Evolutionary conservation across 2,888 invertebrate species (phyloP).

Genomic region (Dermolepida albohirtum): DNA sequence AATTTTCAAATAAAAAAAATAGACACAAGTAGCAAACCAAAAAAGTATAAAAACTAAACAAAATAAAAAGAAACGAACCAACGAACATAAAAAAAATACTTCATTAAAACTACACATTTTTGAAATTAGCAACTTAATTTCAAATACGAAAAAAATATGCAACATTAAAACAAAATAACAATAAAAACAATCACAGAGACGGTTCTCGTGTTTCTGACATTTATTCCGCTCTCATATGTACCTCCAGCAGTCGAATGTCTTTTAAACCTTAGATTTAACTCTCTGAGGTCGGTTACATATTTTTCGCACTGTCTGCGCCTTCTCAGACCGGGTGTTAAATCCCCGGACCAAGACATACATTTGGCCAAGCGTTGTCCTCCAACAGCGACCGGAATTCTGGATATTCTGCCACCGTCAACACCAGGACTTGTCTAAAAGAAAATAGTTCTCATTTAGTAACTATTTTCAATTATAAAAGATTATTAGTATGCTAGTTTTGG

Average conservation of each 20-base stretch:
- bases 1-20: slow-evolving; percentile 3
- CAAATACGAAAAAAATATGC: slow-evolving; percentile 4
- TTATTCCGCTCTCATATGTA: slow-evolving; percentile 41
- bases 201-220: slow-evolving; percentile 18
- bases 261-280: slow-evolving; percentile 84
- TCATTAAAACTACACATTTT: slow-evolving; percentile 12
- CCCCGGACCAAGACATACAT: slow-evolving; percentile 78
- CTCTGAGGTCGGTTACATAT: slow-evolving; percentile 87
- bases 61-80: slow-evolving; percentile 8
- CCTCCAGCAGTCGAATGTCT: slow-evolving; percentile 68
- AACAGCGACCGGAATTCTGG: slow-evolving; percentile 77
- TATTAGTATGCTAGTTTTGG: not conserved
- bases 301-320: slow-evolving; percentile 83
- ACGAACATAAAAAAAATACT: slow-evolving; percentile 7
- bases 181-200: slow-evolving; percentile 4
- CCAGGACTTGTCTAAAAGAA: slow-evolving; percentile 61
- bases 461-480: not conserved
- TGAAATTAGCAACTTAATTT: not conserved
- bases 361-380: slow-evolving; percentile 72
- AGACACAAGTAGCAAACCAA: slow-evolving; percentile 24
- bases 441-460: slow-evolving; percentile 8
- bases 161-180: slow-evolving; percentile 3
- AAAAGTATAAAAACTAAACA: not conserved
- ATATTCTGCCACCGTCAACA: slow-evolving; percentile 65
- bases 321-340: slow-evolving; percentile 76